Base-by-base conservation (phyloP, 1,140 invertebrate genomes). In the Cherax quadricarinatus region DNA sequence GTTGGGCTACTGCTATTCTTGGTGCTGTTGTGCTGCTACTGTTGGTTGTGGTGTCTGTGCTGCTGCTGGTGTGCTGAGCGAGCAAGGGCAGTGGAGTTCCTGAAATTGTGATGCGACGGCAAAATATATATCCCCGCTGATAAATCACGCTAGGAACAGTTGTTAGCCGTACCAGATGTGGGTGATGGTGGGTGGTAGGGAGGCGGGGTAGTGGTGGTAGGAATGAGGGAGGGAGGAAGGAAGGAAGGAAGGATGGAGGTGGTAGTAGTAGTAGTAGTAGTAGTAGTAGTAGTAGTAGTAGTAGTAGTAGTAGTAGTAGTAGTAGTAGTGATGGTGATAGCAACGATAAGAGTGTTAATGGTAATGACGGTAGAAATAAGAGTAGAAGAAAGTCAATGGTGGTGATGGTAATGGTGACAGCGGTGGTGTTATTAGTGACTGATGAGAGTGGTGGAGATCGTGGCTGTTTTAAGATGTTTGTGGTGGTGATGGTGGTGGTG, bases 41-140 rank as follows among this genome's bases (percentile, higher is more conserved):
- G 30, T n/a, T n/a, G n/a, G n/a, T n/a, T n/a, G n/a, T n/a, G n/a
- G n/a, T n/a, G n/a, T n/a, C n/a, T n/a, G 30, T 41, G 30, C 30
- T 41, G 30, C 30, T 41, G 30, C 30, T 41, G 30, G 0, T 41
- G 30, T n/a, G 48, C 16, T 49, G 88, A 66, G 82, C 48, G 24
- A 62, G 88, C 57, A 48, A 89, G 87, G 60, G 88, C 79, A 75
- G 62, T 24, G n/a, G 82, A 90, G 88, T 90, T 84, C 70, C 88
- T 90, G 82, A 90, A 89, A 89, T 89, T 90, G 88, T 90, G 88
- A 90, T 90, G 88, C 60, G 88, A 90, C 81, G 82, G 88, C 81
- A 90, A 90, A 90, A 90, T 89, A 83, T 89, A 90, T 57, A 57
- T 57, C 53, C 53, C 53, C 83, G 9, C 88, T 90, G 88, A 90